Conservation (phyloP, 2,113 vertebrate genomes). For the Eretmochelys imbricata region DNA sequence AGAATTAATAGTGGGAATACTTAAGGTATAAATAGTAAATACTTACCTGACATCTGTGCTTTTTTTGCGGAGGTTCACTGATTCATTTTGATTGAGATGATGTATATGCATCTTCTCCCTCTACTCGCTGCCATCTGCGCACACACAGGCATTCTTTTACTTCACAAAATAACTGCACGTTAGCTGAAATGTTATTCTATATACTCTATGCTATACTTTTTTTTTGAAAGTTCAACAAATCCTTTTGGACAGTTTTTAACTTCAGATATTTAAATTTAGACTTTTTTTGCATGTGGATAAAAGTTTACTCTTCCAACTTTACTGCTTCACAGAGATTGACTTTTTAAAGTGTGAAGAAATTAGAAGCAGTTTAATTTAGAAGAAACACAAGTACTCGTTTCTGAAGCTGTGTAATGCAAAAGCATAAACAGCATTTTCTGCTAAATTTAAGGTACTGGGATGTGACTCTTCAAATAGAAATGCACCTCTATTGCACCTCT, state of each 20-base stretch:
- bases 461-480: not conserved
- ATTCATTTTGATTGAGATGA: not conserved
- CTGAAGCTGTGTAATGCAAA: not conserved
- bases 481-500: not conserved
- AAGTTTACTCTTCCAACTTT: not conserved
- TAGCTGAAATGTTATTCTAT: not conserved
- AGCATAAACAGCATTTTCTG: not conserved
- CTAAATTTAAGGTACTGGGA: not conserved
- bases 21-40: not conserved
- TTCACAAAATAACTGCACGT: not conserved
- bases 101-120: not conserved
- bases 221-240: not conserved
- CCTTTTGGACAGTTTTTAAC: not conserved
- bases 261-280: not conserved
- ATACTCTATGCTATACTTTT: not conserved
- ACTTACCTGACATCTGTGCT: not conserved
- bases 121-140: not conserved
- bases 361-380: not conserved
- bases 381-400: not conserved
- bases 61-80: not conserved
- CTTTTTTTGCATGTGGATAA: not conserved
- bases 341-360: not conserved
- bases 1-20: not conserved
- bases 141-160: not conserved
- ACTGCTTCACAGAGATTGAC: not conserved